A percentile compares a stretch with the other conserved stretches of the same genome.
These are phyloP conservation scores for Leptinotarsa peninsularis DNA, from an alignment of 2,888 invertebrate species.

Conservation along the genomic window DNA sequence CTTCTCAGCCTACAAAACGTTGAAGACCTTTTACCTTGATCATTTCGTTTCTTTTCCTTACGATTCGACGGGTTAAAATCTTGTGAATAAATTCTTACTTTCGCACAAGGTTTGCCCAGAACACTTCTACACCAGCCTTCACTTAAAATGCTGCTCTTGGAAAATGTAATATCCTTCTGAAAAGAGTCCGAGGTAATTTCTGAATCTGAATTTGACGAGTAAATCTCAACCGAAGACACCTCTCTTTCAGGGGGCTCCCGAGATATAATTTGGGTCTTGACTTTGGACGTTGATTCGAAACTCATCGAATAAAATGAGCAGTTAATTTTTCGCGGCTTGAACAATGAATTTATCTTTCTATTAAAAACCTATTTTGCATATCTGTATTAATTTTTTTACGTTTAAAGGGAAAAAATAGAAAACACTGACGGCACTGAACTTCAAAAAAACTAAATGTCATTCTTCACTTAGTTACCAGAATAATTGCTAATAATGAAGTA, in stretches of 20 bases:
- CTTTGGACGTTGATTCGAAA: not conserved
- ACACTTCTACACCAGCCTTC: slow-evolving; percentile 39
- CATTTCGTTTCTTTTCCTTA: not conserved
- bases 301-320: not conserved
- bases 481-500: not conserved
- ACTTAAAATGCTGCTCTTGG: slow-evolving; percentile 45
- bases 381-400: too few relatives aligned
- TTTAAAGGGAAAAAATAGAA: not conserved
- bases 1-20: too few relatives aligned
- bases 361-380: too few relatives aligned
- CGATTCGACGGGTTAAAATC: slow-evolving; percentile 3
- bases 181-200: not conserved
- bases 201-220: not conserved
- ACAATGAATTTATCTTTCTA: not conserved
- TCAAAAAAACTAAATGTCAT: not conserved
- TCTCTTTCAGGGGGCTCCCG: slow-evolving; percentile 18
- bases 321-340: not conserved
- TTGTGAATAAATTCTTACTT: slow-evolving; percentile 8
- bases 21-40: not conserved
- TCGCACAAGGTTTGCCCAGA: slow-evolving; percentile 36
- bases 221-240: not conserved
- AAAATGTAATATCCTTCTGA: not conserved
- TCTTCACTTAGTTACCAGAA: not conserved
- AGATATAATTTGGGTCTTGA: not conserved
- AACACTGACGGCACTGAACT: not conserved